A percentile compares a stretch with the other conserved stretches of the same genome.
phyloP scores from a whole-genome alignment of 35 echinoderm and acorn worm species.

The Apostichopus californicus region DNA sequence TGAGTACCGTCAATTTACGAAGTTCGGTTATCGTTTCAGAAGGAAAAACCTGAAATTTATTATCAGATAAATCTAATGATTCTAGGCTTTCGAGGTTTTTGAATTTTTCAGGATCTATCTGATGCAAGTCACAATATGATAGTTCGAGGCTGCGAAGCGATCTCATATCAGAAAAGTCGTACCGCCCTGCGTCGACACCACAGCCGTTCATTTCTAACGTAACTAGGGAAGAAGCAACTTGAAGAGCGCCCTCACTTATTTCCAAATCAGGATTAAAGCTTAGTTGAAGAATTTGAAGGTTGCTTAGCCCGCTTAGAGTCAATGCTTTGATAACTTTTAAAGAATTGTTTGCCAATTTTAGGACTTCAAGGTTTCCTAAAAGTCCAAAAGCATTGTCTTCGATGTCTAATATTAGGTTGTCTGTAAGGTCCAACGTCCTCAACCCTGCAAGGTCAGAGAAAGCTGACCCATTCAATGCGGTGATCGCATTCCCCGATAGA shows the following conservation, averaged over 20 bases:
- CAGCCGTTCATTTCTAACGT: constrained; percentile 1
- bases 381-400: background rate
- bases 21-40: background rate
- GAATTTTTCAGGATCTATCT: constrained; percentile 11
- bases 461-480: background rate
- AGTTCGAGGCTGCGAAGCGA: background rate
- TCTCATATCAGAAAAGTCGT: constrained; percentile 36
- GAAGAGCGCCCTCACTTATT: constrained; percentile 18
- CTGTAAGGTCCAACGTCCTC: constrained; percentile 14
- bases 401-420: constrained; percentile 1
- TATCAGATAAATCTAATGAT: constrained; percentile 20
- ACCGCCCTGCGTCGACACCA: background rate
- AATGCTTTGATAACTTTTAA: background rate
- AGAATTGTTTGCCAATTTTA: constrained; percentile 26
- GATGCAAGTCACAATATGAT: constrained; percentile 14
- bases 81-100: background rate
- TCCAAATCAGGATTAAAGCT: constrained; percentile 2
- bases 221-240: background rate
- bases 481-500: constrained; percentile 33
- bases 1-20: background rate
- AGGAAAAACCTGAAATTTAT: constrained; percentile 13
- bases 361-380: background rate
- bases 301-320: background rate
- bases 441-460: background rate
- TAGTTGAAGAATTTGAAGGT: background rate